phyloP scores from a whole-genome alignment of 2,888 invertebrate species.

The Cephus sareptanus region DNA sequence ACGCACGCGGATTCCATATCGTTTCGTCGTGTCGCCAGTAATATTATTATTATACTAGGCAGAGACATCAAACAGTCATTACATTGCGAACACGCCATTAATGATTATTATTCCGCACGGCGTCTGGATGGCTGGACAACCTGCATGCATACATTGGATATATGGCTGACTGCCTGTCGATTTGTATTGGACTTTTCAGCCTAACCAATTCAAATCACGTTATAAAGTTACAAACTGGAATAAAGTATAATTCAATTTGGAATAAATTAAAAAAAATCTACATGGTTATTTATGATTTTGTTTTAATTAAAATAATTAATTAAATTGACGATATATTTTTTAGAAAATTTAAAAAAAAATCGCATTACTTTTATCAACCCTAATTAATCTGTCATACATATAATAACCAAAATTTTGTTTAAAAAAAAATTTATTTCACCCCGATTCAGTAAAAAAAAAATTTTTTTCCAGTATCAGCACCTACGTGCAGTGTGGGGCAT shows the following conservation, averaged over 20 bases:
- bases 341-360: background rate
- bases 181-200: background rate
- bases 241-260: background rate
- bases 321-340: background rate
- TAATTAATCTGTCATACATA: background rate
- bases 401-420: too few relatives aligned
- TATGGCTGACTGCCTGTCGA: background rate
- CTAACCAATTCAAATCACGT: background rate
- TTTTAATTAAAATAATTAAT: background rate
- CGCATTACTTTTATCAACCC: background rate
- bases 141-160: background rate
- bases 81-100: conserved; percentile 20
- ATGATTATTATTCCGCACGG: conserved; percentile 30
- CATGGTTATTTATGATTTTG: background rate
- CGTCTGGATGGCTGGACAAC: conserved; percentile 1
- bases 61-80: conserved; percentile 24
- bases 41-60: conserved; percentile 15
- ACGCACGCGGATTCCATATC: background rate
- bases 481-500: too few relatives aligned
- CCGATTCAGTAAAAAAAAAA: too few relatives aligned
- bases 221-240: background rate
- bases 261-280: background rate
- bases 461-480: too few relatives aligned
- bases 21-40: conserved; percentile 7
- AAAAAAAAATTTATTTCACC: too few relatives aligned